phyloP scores from a whole-genome alignment of 2,888 invertebrate genomes.

The Epsilonema sp. region DNA sequence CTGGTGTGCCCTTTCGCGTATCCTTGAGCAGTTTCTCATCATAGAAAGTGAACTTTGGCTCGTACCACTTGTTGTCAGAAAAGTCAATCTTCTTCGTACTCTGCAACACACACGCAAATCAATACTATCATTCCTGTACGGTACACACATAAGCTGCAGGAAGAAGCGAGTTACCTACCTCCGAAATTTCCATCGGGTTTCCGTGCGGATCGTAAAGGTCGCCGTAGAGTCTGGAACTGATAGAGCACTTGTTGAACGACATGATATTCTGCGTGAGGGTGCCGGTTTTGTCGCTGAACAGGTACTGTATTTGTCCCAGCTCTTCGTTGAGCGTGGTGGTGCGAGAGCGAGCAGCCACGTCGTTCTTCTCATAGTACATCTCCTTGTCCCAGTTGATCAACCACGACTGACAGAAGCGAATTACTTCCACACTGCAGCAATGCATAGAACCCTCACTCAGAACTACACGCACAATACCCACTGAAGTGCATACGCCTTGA shows the following conservation, averaged over 20 bases:
- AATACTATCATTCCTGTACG: no score
- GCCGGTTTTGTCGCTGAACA: constrained; percentile 98
- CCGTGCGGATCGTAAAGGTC: constrained; percentile 39
- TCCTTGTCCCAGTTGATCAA: constrained; percentile 97
- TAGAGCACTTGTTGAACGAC: constrained; percentile 97
- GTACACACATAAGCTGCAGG: no score
- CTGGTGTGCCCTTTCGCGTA: no score
- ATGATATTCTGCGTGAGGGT: constrained; percentile 97
- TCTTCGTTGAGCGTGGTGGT: constrained; percentile 97
- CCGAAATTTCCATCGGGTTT: constrained; percentile 17
- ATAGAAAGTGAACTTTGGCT: constrained; percentile 79
- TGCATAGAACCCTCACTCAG: not conserved
- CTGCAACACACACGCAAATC: constrained; percentile 35
- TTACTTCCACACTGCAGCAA: constrained; percentile 50
- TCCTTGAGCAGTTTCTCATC: constrained; percentile 64
- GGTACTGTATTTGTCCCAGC: constrained; percentile 91
- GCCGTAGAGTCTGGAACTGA: constrained; percentile 73
- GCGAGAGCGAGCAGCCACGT: constrained; percentile 76
- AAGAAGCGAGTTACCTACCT: constrained; percentile 13
- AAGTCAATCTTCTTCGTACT: constrained; percentile 63
- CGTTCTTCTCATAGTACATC: constrained; percentile 78
- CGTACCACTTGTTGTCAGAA: constrained; percentile 69
- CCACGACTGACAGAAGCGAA: constrained; percentile 90
- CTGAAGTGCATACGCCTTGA: no score
- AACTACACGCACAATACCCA: no score